Base-by-base conservation (phyloP, 1,140 invertebrate genomes). In the Anagrus nilaparvatae region DNA sequence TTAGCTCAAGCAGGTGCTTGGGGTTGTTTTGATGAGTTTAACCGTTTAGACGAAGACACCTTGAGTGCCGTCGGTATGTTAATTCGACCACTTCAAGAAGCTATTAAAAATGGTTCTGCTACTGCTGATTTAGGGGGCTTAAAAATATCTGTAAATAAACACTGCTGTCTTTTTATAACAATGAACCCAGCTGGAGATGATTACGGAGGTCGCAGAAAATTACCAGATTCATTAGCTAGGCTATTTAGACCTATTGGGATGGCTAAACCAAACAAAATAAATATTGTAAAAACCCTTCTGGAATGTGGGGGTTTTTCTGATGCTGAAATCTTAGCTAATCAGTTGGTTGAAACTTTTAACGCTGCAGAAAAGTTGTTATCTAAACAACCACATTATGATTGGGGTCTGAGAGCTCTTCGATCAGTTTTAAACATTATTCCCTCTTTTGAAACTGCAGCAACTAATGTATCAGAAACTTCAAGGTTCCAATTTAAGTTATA, bases 11-110 rank as follows among this genome's bases (percentile, higher is more conserved):
- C 88, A 64, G 94, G 94, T n/a, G 89, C 92, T 25, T 97, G 93
- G 93, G 94, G 94, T 20, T 97, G 93, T 68, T 97, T 97, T 68
- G 93, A 98, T 69, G 94, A 98, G 70, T 97, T 97, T 65, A 98
- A 98, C 70, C 80, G 95, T 9, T 68, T 98, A 13, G 86, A 95
- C 54, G 87, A 94, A 61, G 82, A 82, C 29, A 95, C 94, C 5
- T 68, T 98, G 25, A 96, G 92, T 14, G 82, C 89, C 5, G 82
- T 97, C 4, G 88, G 92, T 1, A 89, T 88, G 76, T 75, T 90
- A 50, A 87, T 94, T 48, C 84, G 89, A 56, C 77, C 84, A 12
- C 86, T 95, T 27, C 90, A 97, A 64, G 77, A 83, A 50, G 81
- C 88, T 1, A 71, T 96, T 14, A 77, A 82, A 65, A 74, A 80